Evolutionary conservation across 2,888 invertebrate genomes (phyloP).

Genomic region (Meliscaeva auricollis): DNA sequence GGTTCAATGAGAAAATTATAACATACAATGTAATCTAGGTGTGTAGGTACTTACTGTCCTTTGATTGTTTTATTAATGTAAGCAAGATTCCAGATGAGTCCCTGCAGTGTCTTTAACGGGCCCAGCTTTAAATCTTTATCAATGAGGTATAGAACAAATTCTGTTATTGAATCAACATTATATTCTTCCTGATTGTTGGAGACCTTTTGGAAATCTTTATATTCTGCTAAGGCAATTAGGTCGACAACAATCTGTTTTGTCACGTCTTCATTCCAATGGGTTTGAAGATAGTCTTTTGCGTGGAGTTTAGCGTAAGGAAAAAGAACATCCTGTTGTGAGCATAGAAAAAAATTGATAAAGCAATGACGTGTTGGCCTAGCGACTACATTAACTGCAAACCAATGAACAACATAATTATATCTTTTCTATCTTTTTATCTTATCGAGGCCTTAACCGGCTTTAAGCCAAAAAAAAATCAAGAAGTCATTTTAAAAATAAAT

Average conservation of each 20-base stretch:
- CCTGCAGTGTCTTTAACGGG: conserved; percentile 94
- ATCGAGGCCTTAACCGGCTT: no score
- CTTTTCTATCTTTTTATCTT: no score
- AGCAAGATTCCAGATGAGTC: conserved; percentile 94
- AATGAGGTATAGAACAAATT: conserved; percentile 92
- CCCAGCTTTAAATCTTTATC: conserved; percentile 91
- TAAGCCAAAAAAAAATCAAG: no score
- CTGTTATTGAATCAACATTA: conserved; percentile 87
- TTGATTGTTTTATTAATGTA: conserved; percentile 91
- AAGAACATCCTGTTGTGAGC: conserved; percentile 90
- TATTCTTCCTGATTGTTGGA: conserved; percentile 79
- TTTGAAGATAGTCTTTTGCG: conserved; percentile 88
- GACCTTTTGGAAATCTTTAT: conserved; percentile 69
- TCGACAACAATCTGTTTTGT: conserved; percentile 88
- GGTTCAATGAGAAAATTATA: neutral
- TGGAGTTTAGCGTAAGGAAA: conserved; percentile 92
- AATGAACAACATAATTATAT: no score
- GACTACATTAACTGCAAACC: no score
- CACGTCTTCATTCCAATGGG: conserved; percentile 89
- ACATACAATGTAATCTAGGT: neutral
- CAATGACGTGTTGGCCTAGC: no score
- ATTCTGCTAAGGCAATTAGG: conserved; percentile 85
- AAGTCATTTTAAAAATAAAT: no score
- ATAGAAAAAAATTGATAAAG: conserved; percentile 65
- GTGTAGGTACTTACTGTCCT: conserved; percentile 92